Base-by-base conservation (phyloP, 2,113 vertebrate species). In the Pontoporia blainvillei region DNA sequence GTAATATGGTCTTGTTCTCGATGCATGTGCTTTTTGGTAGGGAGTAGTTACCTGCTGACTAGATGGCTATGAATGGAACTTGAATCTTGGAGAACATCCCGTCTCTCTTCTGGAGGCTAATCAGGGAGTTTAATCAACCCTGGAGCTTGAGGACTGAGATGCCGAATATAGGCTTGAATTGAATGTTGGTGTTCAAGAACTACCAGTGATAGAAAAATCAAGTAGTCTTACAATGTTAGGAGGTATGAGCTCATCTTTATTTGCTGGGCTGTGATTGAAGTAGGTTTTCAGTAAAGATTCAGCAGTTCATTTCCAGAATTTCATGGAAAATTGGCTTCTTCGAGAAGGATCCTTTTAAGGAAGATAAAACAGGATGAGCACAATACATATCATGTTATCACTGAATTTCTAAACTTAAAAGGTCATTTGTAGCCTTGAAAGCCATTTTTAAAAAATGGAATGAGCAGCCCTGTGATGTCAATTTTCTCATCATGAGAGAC, bases 71-170 rank as follows among this genome's bases (percentile, higher is more conserved):
- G 49, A 92, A 85, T 76, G 88, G 46, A 87, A 94, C 88, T 86
- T 95, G 81, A 95, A 88, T 94, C 72, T 79, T 72, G 46, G 66
- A 36, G 85, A 94, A 85, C 83, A 81, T 94, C 87, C 36, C 34
- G 15, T 96, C 95, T 96, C 61, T 46, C 76, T 79, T 89, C 93
- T 86, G 46, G 57, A 88, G 94, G 87, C 36, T 75, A 96, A 95
- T 88, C 88, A 76, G 62, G n/a, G 64, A 87, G 62, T 87, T 91
- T 83, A 95, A 96, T 95, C 86, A 91, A 39, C 67, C 57, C 36
- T 44, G 62, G 93, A 94, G 62, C 62, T 89, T 64, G 79, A 87
- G 54, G 71, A 90, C 72, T 18, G 62, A 90, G 75, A 36, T 79
- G 44, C 44, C 9, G 85, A 75, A 92, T 73, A 86, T 12, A 90